Percentiles rank a stretch among this genome's conserved stretches.
Evolutionary conservation across 2,797 vertebrate species (phyloP).

Genomic region (Tachyglossus aculeatus): DNA sequence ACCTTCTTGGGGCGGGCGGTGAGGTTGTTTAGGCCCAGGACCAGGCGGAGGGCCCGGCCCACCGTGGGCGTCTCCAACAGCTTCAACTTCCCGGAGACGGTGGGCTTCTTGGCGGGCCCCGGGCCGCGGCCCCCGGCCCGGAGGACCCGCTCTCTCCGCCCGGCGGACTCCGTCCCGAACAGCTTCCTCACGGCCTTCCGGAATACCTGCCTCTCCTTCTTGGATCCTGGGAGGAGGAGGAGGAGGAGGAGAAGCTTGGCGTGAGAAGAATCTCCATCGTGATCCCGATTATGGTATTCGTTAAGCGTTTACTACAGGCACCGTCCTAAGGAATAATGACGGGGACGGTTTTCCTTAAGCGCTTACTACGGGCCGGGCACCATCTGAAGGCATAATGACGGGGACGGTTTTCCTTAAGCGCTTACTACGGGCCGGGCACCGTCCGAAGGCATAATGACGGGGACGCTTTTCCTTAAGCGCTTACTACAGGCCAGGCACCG

Average conservation of each 20-base stretch:
- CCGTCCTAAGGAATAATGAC: too few relatives aligned
- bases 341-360: background rate
- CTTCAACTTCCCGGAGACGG: slow-evolving; percentile 72
- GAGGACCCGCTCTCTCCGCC: slow-evolving; percentile 19
- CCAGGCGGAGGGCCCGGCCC: slow-evolving; percentile 72
- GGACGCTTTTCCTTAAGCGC: too few relatives aligned
- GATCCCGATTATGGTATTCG: too few relatives aligned
- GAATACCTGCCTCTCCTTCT: slow-evolving; percentile 73
- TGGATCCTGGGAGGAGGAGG: slow-evolving; percentile 62
- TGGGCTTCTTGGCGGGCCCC: slow-evolving; percentile 47
- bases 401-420: too few relatives aligned
- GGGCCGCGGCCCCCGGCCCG: slow-evolving; percentile 18
- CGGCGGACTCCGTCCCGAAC: slow-evolving; percentile 26
- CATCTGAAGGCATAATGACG: too few relatives aligned
- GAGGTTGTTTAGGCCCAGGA: slow-evolving; percentile 70
- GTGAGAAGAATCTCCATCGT: too few relatives aligned
- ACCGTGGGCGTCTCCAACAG: slow-evolving; percentile 65
- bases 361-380: too few relatives aligned
- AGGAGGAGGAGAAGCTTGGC: too few relatives aligned
- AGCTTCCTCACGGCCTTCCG: slow-evolving; percentile 69
- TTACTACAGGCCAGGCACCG: too few relatives aligned
- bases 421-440: background rate
- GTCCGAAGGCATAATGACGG: too few relatives aligned
- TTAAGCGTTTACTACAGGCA: too few relatives aligned
- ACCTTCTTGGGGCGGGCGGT: slow-evolving; percentile 54